Percentiles rank a stretch among this genome's conserved stretches.
Evolutionary conservation across 2,888 invertebrate species (phyloP).

Genomic region (Parapristionchus giblindavisi): DNA sequence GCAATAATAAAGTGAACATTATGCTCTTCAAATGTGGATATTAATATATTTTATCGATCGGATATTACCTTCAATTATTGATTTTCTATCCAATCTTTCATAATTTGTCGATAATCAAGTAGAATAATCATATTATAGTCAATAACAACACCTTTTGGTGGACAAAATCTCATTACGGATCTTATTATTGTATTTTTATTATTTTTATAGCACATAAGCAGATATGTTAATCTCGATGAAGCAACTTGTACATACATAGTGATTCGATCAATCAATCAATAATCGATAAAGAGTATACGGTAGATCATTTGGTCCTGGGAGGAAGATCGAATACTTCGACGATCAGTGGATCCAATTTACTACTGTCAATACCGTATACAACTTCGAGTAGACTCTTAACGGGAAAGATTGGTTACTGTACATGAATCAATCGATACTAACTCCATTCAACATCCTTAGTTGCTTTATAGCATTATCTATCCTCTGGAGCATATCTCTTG

Average conservation of each 20-base stretch:
- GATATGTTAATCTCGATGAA: too few species aligned
- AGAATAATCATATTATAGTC: too few species aligned
- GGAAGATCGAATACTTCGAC: slow-evolving; percentile 56
- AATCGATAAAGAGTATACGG: not conserved
- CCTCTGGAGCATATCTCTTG: slow-evolving; percentile 47
- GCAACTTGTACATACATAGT: too few species aligned
- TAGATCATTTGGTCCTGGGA: slow-evolving; percentile 12
- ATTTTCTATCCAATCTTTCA: too few species aligned
- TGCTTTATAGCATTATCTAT: slow-evolving; percentile 23
- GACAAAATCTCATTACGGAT: too few species aligned
- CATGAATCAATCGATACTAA: not conserved
- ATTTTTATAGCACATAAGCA: too few species aligned
- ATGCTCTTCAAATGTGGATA: slow-evolving; percentile 40
- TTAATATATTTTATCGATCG: slow-evolving; percentile 11
- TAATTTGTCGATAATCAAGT: too few species aligned
- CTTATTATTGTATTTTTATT: too few species aligned
- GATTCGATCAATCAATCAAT: slow-evolving; percentile 10
- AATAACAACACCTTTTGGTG: too few species aligned
- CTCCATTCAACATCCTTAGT: slow-evolving; percentile 29
- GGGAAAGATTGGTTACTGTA: not conserved
- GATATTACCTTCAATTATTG: too few species aligned
- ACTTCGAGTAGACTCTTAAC: slow-evolving; percentile 52
- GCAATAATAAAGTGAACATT: slow-evolving; percentile 37
- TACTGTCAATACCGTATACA: slow-evolving; percentile 57
- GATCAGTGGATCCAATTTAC: slow-evolving; percentile 61